A percentile compares a stretch with the other conserved stretches of the same genome.
Conservation (phyloP, 1,140 invertebrate genomes). For the Armadillidium nasatum region DNA sequence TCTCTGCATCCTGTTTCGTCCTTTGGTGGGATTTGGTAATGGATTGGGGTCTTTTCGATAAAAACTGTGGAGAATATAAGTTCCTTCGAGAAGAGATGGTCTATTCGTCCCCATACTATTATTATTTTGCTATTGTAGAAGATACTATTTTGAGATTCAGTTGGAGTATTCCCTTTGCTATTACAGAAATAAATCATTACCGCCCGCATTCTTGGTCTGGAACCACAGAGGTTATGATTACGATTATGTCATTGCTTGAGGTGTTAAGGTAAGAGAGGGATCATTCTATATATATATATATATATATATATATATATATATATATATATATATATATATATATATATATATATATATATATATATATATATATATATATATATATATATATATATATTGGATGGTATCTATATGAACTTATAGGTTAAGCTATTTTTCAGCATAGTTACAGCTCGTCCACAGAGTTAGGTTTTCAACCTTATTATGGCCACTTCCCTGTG, state of each 20-base stretch:
- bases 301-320: too few relatives aligned
- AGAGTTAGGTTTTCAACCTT: too few relatives aligned
- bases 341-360: too few relatives aligned
- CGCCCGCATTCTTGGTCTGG: not conserved
- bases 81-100: slow-evolving; percentile 63
- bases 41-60: slow-evolving; percentile 97
- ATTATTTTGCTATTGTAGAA: slow-evolving; percentile 96
- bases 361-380: too few relatives aligned
- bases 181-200: slow-evolving; percentile 71
- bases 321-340: too few relatives aligned
- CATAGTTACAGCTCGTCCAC: too few relatives aligned
- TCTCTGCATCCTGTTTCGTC: slow-evolving; percentile 41
- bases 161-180: slow-evolving; percentile 81
- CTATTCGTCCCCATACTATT: slow-evolving; percentile 56
- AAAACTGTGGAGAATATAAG: slow-evolving; percentile 72
- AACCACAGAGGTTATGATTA: slow-evolving; percentile 59
- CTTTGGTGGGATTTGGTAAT: slow-evolving; percentile 87
- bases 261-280: slow-evolving; percentile 68
- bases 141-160: slow-evolving; percentile 89
- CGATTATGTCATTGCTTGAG: slow-evolving; percentile 85
- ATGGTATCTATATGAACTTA: too few relatives aligned
- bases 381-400: too few relatives aligned
- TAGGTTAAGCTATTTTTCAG: too few relatives aligned
- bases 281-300: too few relatives aligned
- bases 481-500: too few relatives aligned